These are phyloP conservation scores for Ancistrus triradiatus DNA, from an alignment of 2,113 vertebrate species.

Conservation along the genomic window DNA sequence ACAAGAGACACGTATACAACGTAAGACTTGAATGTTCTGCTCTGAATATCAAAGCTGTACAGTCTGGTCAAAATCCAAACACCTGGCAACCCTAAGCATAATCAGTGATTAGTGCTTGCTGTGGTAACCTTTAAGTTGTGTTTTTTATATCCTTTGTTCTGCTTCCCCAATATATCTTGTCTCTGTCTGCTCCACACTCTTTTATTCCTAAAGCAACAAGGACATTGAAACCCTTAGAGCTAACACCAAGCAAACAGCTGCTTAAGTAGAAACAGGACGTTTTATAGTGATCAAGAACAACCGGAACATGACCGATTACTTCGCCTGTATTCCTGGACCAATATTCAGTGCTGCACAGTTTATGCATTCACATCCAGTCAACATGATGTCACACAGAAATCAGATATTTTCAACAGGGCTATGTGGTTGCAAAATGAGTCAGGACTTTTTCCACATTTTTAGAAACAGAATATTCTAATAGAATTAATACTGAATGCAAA, in stretches of 20 bases:
- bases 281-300: conserved; percentile 5
- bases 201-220: conserved; percentile 70
- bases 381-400: conserved; percentile 3
- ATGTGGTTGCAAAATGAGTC: neutral
- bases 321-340: neutral
- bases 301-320: neutral
- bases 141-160: neutral
- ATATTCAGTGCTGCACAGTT: neutral
- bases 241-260: conserved; percentile 48
- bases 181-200: conserved; percentile 6
- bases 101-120: too few species aligned
- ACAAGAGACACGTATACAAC: too few species aligned
- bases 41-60: too few species aligned
- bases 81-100: too few species aligned
- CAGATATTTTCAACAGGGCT: neutral
- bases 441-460: neutral
- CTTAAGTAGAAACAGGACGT: neutral
- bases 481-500: conserved; percentile 7
- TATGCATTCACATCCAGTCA: neutral
- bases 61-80: too few species aligned
- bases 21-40: too few species aligned
- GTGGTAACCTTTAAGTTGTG: neutral
- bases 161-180: neutral
- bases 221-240: conserved; percentile 81
- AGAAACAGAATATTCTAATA: neutral